Evolutionary conservation across 2,113 vertebrate genomes (phyloP).

Genomic region (Vimba vimba): DNA sequence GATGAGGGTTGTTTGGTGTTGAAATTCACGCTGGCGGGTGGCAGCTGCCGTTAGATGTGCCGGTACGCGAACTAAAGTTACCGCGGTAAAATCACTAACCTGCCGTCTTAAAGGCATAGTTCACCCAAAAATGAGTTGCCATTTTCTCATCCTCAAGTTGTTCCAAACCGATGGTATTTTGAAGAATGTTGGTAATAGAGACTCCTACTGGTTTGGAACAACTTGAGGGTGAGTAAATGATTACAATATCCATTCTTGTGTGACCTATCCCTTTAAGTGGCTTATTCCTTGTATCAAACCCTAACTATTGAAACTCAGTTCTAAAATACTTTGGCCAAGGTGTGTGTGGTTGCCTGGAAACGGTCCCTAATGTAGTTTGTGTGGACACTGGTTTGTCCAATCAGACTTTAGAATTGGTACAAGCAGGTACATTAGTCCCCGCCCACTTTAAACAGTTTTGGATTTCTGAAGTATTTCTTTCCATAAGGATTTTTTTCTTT

Average conservation of each 20-base stretch:
- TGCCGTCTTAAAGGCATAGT: neutral
- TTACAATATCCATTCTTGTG: no score
- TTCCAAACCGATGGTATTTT: no score
- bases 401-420: neutral
- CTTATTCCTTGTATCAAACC: neutral
- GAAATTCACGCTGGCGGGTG: neutral
- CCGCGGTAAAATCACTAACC: neutral
- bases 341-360: neutral
- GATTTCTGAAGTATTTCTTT: neutral
- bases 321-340: neutral
- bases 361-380: neutral
- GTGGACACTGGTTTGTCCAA: neutral
- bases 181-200: no score
- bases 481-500: neutral
- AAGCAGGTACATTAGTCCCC: neutral
- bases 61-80: neutral
- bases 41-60: neutral
- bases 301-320: no score
- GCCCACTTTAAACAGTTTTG: neutral
- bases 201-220: no score
- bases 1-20: neutral
- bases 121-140: no score
- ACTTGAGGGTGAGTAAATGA: no score
- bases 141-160: no score
- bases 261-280: neutral